Evolutionary conservation across 2,888 invertebrate genomes (phyloP).

Genomic region (Calliopum simillimum): DNA sequence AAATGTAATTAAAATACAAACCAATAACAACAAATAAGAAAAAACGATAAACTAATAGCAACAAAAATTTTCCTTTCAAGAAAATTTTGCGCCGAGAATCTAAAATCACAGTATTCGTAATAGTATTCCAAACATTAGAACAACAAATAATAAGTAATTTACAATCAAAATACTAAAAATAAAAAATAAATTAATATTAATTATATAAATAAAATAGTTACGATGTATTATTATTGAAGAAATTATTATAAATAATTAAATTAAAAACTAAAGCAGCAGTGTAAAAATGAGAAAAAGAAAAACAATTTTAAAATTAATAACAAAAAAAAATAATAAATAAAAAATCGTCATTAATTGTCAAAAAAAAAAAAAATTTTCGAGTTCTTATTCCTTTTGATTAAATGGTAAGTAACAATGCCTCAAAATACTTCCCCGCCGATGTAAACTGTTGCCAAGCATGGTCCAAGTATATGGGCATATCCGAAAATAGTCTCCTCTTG

Average conservation of each 20-base stretch:
- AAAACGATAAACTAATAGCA: neutral
- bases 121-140: conserved; percentile 10
- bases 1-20: conserved; percentile 45
- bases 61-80: no score
- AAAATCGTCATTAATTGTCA: conserved; percentile 30
- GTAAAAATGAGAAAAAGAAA: conserved; percentile 1
- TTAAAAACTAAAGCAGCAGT: neutral
- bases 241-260: conserved; percentile 13
- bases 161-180: conserved; percentile 22
- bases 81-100: no score
- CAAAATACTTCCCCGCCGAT: no score
- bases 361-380: neutral
- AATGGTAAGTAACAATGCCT: no score
- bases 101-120: conserved; percentile 1
- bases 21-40: conserved; percentile 6
- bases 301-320: conserved; percentile 21
- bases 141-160: conserved; percentile 14
- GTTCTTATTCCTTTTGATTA: neutral
- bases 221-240: conserved; percentile 25
- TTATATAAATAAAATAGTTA: conserved; percentile 7
- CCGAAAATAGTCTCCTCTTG: no score
- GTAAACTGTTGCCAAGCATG: no score
- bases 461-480: no score
- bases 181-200: no score
- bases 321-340: conserved; percentile 9